Base-by-base conservation (phyloP, 2,888 invertebrate species). In the Phortica okadai region DNA sequence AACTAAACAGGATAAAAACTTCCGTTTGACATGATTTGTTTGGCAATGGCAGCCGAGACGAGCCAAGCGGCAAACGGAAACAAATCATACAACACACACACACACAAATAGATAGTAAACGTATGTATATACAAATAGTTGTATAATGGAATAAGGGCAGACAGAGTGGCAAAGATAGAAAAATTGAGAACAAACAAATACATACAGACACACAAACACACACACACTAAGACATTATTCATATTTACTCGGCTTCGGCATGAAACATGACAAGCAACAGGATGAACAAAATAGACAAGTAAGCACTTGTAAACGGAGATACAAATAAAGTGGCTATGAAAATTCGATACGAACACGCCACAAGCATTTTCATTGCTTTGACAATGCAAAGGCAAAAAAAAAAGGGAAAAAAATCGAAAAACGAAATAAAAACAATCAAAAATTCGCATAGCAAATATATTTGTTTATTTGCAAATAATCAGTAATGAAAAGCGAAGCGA, bases 11-110 rank as follows among this genome's bases (percentile, higher is more conserved):
- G 21, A 73, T 74, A 73, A 50, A 62, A 67, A 76, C 73, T 66
- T 78, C 76, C 76, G 78, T 66, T 74, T 76, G 76, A 76, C 76
- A 78, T 78, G 76, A 74, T 76, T 76, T 78, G 33, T 72, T 59
- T 72, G 70, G 25, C 70, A 11, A 41, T 10, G 66, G 21, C 66
- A 41, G 66, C 14, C 14, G 14, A 50, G 59, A 4, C 59, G 5
- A 16, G 59, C 21, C 21, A 6, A 50, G 50, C 50, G 50, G 10
- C 50, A 50, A 50, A 50, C 50, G 10, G 14, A 50, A 50, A 8
- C 14, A 50, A 50, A 50, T 50, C 50, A 14, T 50, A 14, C 50
- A 50, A 14, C 10, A 6, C 14, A 14, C 14, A 50, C 50, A 50
- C 8, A 50, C 8, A 50, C 1, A 8, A 1, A 50, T 2, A 50